These are phyloP conservation scores for Urosaurus nigricauda DNA, from an alignment of 2,797 vertebrate species.

Conservation along the genomic window DNA sequence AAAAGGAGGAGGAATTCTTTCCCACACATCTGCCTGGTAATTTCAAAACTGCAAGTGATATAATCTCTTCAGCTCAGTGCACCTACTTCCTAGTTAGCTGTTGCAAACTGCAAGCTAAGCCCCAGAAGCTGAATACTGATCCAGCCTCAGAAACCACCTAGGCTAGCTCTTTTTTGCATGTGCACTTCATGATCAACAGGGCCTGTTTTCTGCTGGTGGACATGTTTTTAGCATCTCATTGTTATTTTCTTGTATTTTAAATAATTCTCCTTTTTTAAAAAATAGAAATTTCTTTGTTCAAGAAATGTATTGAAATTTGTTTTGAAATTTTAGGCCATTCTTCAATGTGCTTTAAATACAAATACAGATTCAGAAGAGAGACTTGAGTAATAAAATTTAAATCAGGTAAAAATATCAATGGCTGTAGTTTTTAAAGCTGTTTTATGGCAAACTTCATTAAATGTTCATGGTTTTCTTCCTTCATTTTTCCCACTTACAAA, in stretches of 20 bases:
- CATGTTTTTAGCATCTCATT: not conserved
- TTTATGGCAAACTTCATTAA: not conserved
- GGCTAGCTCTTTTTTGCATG: not conserved
- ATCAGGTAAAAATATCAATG: not conserved
- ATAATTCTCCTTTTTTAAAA: not conserved
- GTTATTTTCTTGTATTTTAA: not conserved
- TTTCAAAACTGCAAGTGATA: constrained; percentile 4
- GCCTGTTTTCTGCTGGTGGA: not conserved
- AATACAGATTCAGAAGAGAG: not conserved
- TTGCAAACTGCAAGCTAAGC: not conserved
- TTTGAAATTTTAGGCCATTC: not conserved
- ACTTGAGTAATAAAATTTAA: not conserved
- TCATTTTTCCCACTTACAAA: constrained; percentile 64
- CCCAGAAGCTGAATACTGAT: not conserved
- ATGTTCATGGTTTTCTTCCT: constrained; percentile 36
- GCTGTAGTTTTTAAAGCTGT: too few species aligned
- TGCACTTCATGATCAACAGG: not conserved
- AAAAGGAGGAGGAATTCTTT: too few species aligned
- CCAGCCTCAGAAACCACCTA: constrained; percentile 1
- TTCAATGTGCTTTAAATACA: not conserved
- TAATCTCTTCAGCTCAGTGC: not conserved
- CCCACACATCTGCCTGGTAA: not conserved
- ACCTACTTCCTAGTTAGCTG: not conserved
- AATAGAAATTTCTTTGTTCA: not conserved
- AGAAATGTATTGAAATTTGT: not conserved